phyloP scores from a whole-genome alignment of 2,113 vertebrate genomes.

The Crotalus tigris region DNA sequence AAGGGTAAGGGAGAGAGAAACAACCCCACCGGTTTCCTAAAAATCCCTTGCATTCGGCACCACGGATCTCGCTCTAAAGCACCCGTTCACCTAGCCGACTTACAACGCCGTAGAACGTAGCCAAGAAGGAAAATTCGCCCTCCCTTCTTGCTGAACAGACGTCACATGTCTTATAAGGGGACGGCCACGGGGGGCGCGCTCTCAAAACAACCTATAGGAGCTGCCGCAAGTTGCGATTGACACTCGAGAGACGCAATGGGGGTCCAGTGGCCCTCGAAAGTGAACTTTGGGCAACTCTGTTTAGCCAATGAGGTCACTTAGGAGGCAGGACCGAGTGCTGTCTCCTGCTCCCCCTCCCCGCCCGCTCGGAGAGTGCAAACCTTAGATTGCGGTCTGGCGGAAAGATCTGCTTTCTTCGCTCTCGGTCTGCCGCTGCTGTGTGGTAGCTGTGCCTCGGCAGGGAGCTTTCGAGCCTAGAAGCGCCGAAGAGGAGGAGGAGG shows the following conservation, averaged over 20 bases:
- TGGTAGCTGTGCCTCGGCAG: conserved; percentile 33
- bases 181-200: conserved; percentile 4
- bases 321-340: conserved; percentile 40
- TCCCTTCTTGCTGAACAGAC: neutral
- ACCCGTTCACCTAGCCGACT: neutral
- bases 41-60: neutral
- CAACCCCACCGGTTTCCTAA: neutral
- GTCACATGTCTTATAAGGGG: neutral
- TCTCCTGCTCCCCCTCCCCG: neutral
- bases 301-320: conserved; percentile 59
- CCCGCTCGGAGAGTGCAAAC: conserved; percentile 42
- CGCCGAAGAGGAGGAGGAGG: conserved; percentile 42
- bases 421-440: conserved; percentile 2
- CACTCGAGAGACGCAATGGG: conserved; percentile 65
- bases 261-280: conserved; percentile 19
- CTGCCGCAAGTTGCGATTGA: conserved; percentile 51
- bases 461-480: conserved; percentile 25
- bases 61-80: neutral
- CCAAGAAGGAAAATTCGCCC: neutral
- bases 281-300: conserved; percentile 63
- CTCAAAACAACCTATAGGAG: conserved; percentile 52
- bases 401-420: conserved; percentile 22
- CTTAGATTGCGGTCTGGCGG: conserved; percentile 38
- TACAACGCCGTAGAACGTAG: neutral
- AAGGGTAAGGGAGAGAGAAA: neutral